Evolutionary conservation across 2,113 vertebrate genomes (phyloP), one percentile per base, ranked within the genome.

Genomic region (Puma concolor): DNA sequence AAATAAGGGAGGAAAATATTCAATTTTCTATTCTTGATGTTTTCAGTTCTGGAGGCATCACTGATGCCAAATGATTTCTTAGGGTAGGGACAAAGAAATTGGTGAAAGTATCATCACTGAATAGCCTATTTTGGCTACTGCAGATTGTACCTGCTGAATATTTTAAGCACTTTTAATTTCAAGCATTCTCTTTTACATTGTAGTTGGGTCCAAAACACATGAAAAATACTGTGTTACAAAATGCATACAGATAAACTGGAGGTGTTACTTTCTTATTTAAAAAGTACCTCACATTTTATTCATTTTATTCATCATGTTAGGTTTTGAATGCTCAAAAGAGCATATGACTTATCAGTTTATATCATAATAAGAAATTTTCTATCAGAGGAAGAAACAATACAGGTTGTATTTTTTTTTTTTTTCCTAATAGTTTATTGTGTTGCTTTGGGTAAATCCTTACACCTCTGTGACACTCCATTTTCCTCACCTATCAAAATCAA

Each of bases 91-190:
- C 23, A 82, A 94, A 88, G 44, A 82, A 92, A 91, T 19, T 81
- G 5, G 15, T 84, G 8, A n/a, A 85, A 81, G 3, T 31, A 41
- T 74, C 29, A 60, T 63, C 63, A 94, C 50, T 88, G 44, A 77
- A 94, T 13, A 44, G 31, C 25, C 15, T 41, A 14, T 48, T 88
- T 84, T 16, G 64, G 27, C 25, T 52, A 31, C 13, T 69, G 36
- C 17, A 71, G 23, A 52, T 31, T 88, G 29, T 50, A 54, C 7
- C n/a, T 91, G 21, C 5, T 94, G 64, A 96, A 87, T 87, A 97
- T 89, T 95, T 81, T 84, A 83, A 88, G 31, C 2, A 25, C 38
- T 77, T 66, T 79, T 88, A 79, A 88, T 77, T 88, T 96, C 15
- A 64, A 97, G 50, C 25, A 66, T 64, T 88, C 19, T 97, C 2